Percentiles rank a stretch among this genome's conserved stretches.
Conservation (phyloP, 2,113 vertebrate species). For the Anthoscopus minutus region DNA sequence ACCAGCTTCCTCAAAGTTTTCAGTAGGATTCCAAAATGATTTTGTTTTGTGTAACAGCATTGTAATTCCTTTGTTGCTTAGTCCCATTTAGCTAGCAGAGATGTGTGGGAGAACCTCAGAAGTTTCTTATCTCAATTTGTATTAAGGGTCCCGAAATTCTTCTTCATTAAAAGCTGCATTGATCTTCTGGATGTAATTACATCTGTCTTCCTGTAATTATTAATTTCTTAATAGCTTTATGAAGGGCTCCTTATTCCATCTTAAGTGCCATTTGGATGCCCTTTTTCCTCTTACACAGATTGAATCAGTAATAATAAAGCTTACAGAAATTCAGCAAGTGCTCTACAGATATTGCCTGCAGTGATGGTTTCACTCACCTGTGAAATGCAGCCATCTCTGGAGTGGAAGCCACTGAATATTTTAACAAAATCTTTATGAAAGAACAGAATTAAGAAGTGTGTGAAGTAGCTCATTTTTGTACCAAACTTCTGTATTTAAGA, state of each 20-base stretch:
- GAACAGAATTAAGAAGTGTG: neutral
- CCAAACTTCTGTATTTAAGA: neutral
- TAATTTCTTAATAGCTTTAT: constrained; percentile 65
- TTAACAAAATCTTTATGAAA: neutral
- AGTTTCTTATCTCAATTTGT: neutral
- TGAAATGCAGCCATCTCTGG: neutral
- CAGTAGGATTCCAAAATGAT: neutral
- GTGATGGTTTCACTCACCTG: constrained; percentile 27
- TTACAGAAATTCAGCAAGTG: constrained; percentile 34
- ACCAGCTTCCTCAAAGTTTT: neutral
- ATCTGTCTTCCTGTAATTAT: constrained; percentile 64
- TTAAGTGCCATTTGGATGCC: constrained; percentile 54
- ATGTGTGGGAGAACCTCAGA: neutral
- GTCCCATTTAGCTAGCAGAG: neutral
- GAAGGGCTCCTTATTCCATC: constrained; percentile 49
- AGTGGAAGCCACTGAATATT: neutral
- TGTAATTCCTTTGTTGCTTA: neutral
- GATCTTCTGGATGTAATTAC: constrained; percentile 55
- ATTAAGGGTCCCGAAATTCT: constrained; percentile 40
- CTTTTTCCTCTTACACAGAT: constrained; percentile 40
- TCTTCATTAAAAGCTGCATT: constrained; percentile 48
- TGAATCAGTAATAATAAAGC: constrained; percentile 47
- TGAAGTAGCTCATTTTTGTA: neutral
- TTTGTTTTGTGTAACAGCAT: neutral
- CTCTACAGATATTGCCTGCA: neutral